These are phyloP conservation scores for Ammodytes dubius DNA, from an alignment of 2,113 vertebrate species.

Conservation along the genomic window DNA sequence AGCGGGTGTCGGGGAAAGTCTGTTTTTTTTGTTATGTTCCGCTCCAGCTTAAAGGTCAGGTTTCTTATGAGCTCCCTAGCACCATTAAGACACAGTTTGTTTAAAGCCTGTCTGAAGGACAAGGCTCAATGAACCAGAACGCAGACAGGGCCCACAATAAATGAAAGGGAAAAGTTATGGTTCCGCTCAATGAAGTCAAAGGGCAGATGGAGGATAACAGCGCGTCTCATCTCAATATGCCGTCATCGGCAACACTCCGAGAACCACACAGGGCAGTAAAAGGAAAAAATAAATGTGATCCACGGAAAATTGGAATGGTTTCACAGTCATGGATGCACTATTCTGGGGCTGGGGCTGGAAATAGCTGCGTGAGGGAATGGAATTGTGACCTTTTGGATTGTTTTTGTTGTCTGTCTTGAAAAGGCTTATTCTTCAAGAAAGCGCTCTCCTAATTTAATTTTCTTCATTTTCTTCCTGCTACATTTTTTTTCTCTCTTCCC, in stretches of 20 bases:
- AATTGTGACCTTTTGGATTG: conserved; percentile 42
- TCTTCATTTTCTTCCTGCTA: conserved; percentile 39
- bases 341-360: conserved; percentile 27
- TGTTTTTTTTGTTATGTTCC: conserved; percentile 56
- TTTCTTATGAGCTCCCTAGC: conserved; percentile 64
- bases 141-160: conserved; percentile 64
- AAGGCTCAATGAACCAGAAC: conserved; percentile 67
- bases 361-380: conserved; percentile 14
- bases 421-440: conserved; percentile 32
- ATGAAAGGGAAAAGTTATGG: conserved; percentile 77
- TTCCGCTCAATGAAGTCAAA: conserved; percentile 81
- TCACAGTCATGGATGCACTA: conserved; percentile 7
- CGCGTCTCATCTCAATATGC: conserved; percentile 54
- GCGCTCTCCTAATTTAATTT: conserved; percentile 58
- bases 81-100: conserved; percentile 77
- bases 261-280: conserved; percentile 28
- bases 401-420: neutral
- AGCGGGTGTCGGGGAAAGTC: neutral
- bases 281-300: conserved; percentile 10
- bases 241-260: conserved; percentile 32
- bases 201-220: conserved; percentile 68
- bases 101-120: conserved; percentile 78
- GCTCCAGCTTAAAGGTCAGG: conserved; percentile 76
- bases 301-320: conserved; percentile 24
- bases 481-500: conserved; percentile 5